Base-by-base conservation (phyloP, 1,140 invertebrate species). In the Megalopta genalis region DNA sequence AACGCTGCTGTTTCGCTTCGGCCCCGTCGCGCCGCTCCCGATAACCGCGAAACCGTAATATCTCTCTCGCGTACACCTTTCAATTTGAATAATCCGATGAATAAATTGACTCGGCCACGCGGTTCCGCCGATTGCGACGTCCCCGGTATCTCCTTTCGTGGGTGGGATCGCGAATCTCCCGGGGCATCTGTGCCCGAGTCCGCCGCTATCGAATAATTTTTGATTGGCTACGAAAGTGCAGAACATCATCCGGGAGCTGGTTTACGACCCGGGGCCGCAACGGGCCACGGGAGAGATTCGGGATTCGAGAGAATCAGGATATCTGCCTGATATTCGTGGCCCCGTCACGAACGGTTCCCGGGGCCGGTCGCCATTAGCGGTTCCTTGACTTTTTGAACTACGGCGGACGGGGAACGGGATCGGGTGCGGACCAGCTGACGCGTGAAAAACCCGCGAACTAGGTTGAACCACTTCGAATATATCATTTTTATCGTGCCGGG, bases 341-440 rank as follows among this genome's bases (percentile, higher is more conserved):
- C 62, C 52, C 72, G 72, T n/a, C n/a, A n/a, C n/a, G n/a, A n/a
- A n/a, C n/a, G n/a, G n/a, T 82, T 81, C 65, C 67, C 52, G 39
- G 39, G 39, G 9, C 7, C 39, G 7, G 84, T 71, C 73, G 65
- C 73, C 81, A 76, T 86, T 86, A 81, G 81, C 78, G 77, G 68
- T 83, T 82, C 57, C 84, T 83, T 74, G 76, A 85, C 76, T 82
- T 59, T 14, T 57, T 10, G 18, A 6, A 64, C n/a, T 37, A 70
- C 62, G 76, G 46, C 54, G 80, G 83, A 72, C 83, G 83, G 6
- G 49, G 18, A 14, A 3, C 49, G 60, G 37, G 62, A 46, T 65
- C 68, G 66, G 32, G 46, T 64, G 70, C 62, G 72, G n/a, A 67
- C 69, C 83, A 85, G 73, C 79, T 85, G 83, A 80, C 83, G 83